These are phyloP conservation scores for Scytalopus superciliaris DNA, from an alignment of 2,113 vertebrate genomes.

Conservation along the genomic window DNA sequence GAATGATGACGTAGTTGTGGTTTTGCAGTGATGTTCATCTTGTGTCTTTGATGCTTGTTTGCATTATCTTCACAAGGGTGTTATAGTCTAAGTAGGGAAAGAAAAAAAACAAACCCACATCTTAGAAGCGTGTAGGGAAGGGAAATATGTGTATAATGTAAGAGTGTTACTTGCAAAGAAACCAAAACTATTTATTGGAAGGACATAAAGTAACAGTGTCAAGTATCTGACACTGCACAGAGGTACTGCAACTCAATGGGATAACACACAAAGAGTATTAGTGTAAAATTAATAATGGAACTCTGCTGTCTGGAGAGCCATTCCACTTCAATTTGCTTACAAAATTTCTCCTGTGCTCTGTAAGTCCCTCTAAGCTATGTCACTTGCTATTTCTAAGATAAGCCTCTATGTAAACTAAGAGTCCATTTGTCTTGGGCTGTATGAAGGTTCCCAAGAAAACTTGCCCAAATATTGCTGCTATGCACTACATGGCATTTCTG, in stretches of 20 bases:
- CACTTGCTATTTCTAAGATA: neutral
- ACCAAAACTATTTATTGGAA: neutral
- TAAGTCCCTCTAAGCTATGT: neutral
- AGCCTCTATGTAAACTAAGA: neutral
- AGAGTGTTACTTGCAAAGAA: neutral
- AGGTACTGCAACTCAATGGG: neutral
- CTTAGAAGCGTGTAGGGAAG: neutral
- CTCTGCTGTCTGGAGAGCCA: neutral
- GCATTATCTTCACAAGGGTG: conserved; percentile 31
- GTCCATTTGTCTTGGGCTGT: neutral
- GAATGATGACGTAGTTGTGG: neutral
- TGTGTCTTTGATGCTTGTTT: neutral
- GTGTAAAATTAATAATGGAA: neutral
- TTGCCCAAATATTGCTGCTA: neutral
- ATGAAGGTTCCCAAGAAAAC: neutral
- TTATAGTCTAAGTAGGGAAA: neutral
- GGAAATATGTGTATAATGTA: neutral
- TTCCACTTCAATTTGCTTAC: neutral
- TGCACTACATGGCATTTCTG: neutral
- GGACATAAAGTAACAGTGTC: neutral
- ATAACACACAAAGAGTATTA: neutral
- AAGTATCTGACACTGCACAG: neutral
- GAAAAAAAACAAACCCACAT: neutral
- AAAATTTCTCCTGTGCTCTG: neutral
- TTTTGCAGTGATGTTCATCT: neutral